Evolutionary conservation across 2,888 invertebrate species (phyloP).

Genomic region (Mythimna pallens): DNA sequence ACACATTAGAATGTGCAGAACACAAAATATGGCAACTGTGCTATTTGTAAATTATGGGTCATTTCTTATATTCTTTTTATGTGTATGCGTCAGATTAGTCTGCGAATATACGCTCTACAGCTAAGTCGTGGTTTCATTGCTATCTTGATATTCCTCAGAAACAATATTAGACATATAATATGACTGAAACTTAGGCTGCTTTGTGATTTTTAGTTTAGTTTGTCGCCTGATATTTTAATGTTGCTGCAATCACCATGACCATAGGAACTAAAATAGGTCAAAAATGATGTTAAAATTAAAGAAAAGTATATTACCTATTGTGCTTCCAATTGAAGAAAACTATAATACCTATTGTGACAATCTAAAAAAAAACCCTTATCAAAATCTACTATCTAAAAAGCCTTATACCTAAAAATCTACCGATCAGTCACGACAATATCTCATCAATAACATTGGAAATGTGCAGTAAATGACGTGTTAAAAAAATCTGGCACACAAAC

Average conservation of each 20-base stretch:
- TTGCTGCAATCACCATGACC: not conserved
- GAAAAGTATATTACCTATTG: not conserved
- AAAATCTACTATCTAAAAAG: too few relatives aligned
- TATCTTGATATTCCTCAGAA: too few relatives aligned
- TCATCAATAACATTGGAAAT: constrained; percentile 35
- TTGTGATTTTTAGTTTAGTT: not conserved
- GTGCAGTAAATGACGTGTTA: constrained; percentile 27
- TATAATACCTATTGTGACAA: not conserved
- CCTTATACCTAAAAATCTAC: not conserved
- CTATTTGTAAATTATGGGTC: too few relatives aligned
- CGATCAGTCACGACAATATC: constrained; percentile 24
- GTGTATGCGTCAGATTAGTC: too few relatives aligned
- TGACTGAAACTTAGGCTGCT: not conserved
- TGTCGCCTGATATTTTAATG: not conserved
- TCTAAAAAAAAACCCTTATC: not conserved
- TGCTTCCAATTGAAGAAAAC: not conserved
- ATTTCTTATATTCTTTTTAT: too few relatives aligned
- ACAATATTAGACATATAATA: too few relatives aligned
- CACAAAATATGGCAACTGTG: not conserved
- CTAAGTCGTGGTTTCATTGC: too few relatives aligned
- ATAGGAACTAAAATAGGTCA: not conserved
- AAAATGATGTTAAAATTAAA: not conserved
- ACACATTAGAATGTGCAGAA: not conserved
- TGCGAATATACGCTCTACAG: too few relatives aligned
- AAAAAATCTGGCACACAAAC: constrained; percentile 68